These are phyloP conservation scores for Pinctada fucata DNA, from an alignment of 2,888 invertebrate genomes.

Conservation along the genomic window DNA sequence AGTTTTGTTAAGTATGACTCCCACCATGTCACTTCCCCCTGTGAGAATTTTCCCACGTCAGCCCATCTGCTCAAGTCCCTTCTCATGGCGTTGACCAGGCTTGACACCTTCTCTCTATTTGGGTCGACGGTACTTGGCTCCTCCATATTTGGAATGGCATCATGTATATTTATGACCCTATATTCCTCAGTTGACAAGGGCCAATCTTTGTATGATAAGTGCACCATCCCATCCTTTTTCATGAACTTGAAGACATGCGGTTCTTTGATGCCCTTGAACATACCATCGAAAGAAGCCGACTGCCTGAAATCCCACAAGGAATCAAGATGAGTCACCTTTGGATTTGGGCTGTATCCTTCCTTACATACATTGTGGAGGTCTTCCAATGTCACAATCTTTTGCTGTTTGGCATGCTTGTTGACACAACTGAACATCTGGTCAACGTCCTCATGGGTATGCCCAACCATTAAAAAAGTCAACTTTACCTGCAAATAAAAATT, in stretches of 20 bases:
- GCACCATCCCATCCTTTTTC: background rate
- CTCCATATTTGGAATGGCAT: background rate
- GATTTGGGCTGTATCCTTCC: background rate
- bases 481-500: conserved; percentile 9
- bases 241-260: conserved; percentile 1
- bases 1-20: background rate
- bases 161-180: background rate
- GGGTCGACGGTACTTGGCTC: background rate
- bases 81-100: background rate
- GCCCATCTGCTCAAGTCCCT: conserved; percentile 2
- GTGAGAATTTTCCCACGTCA: background rate
- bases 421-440: conserved; percentile 1
- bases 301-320: background rate
- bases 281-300: background rate
- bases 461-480: conserved; percentile 5
- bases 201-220: conserved; percentile 5
- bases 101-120: background rate
- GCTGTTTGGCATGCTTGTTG: background rate
- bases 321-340: background rate
- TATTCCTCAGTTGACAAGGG: background rate
- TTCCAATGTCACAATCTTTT: background rate
- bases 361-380: background rate
- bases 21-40: background rate
- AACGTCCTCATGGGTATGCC: conserved; percentile 5
- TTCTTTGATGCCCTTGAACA: background rate